Evolutionary conservation across 92 coral and sea anemone species (phyloP).

Genomic region (Palythoa heliodiscus): DNA sequence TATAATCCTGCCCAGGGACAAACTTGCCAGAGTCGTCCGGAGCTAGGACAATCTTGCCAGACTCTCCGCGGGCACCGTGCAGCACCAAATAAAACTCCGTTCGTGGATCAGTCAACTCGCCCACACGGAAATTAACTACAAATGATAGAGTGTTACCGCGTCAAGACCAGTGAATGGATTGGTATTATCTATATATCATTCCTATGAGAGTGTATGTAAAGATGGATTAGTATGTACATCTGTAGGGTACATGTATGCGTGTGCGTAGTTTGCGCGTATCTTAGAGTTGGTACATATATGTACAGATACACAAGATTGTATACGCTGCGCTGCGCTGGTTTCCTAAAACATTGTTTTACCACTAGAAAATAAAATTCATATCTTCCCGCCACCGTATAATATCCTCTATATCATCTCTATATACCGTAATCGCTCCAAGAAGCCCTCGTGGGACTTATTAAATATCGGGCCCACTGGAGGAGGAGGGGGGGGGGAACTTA

Average conservation of each 20-base stretch:
- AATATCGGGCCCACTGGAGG: too few relatives aligned
- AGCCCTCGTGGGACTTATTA: too few relatives aligned
- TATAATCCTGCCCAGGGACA: constrained; percentile 69
- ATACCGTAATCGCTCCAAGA: too few relatives aligned
- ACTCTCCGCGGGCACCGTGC: constrained; percentile 74
- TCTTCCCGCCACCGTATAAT: too few relatives aligned
- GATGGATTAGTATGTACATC: neutral
- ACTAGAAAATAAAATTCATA: too few relatives aligned
- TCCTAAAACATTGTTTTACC: too few relatives aligned
- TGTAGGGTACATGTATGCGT: neutral
- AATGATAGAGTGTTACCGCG: neutral
- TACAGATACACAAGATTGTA: too few relatives aligned
- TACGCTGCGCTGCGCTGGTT: too few relatives aligned
- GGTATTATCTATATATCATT: neutral
- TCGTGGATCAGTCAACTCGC: constrained; percentile 74
- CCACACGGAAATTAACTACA: constrained; percentile 78
- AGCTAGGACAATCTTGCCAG: constrained; percentile 72
- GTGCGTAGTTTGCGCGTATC: neutral
- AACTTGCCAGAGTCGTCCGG: constrained; percentile 79
- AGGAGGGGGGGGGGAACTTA: too few relatives aligned
- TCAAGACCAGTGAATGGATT: neutral
- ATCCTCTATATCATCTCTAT: too few relatives aligned
- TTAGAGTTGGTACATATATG: too few relatives aligned
- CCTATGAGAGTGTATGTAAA: neutral
- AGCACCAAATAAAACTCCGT: constrained; percentile 73